phyloP scores from a whole-genome alignment of 2,797 vertebrate species.

The Eremophila alpestris region DNA sequence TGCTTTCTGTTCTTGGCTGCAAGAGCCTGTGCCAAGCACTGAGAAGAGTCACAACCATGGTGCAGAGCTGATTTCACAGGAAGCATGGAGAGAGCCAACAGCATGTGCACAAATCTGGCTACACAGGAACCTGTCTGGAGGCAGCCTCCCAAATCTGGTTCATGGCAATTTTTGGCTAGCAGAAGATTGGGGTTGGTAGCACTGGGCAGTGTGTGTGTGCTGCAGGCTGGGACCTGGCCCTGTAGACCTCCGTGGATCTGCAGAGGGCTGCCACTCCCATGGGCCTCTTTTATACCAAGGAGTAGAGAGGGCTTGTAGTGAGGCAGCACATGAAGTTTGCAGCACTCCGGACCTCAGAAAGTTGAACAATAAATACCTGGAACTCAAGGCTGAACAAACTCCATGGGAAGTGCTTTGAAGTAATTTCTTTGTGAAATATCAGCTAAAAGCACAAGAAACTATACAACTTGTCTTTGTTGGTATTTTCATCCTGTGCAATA shows the following conservation, averaged over 20 bases:
- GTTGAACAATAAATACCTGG: not conserved
- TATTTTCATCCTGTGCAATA: not conserved
- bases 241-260: not conserved
- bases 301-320: not conserved
- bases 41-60: rapidly evolving
- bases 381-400: not conserved
- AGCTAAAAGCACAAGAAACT: not conserved
- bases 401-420: not conserved
- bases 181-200: not conserved
- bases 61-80: not conserved
- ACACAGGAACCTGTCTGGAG: rapidly evolving
- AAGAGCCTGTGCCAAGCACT: not conserved
- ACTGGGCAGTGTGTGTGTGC: too few relatives aligned
- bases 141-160: not conserved
- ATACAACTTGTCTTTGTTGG: not conserved
- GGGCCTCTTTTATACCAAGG: not conserved
- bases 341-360: not conserved
- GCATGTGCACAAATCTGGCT: not conserved
- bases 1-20: not conserved
- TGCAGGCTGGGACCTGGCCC: not conserved
- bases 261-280: not conserved
- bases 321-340: not conserved
- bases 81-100: not conserved
- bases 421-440: not conserved
- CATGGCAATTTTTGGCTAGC: not conserved